Evolutionary conservation across 1,140 invertebrate species (phyloP).

Genomic region (Grapholita molesta): DNA sequence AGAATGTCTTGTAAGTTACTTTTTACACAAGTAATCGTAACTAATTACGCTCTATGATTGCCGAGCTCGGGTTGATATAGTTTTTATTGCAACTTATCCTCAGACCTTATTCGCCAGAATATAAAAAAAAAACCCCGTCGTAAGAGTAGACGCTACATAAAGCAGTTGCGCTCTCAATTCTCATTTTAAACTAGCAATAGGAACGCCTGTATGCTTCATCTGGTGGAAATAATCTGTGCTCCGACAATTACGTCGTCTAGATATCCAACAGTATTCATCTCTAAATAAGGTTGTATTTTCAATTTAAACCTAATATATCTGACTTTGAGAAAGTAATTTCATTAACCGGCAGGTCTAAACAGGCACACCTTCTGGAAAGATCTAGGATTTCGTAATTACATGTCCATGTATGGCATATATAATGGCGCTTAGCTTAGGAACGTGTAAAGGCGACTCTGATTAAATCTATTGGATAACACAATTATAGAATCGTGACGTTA

Average conservation of each 20-base stretch:
- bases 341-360: neutral
- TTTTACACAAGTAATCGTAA: no score
- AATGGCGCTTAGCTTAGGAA: neutral
- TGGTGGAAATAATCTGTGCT: no score
- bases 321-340: neutral
- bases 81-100: no score
- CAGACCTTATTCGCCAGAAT: no score
- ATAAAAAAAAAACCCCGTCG: no score
- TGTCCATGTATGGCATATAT: neutral
- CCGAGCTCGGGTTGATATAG: no score
- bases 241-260: neutral
- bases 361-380: neutral
- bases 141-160: no score
- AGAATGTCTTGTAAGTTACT: no score
- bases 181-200: no score
- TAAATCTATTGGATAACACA: neutral
- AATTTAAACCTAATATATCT: neutral
- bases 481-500: slow-evolving; percentile 9
- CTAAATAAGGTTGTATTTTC: neutral
- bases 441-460: neutral
- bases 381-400: slow-evolving; percentile 12
- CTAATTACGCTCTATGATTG: no score
- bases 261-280: neutral
- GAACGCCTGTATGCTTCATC: no score
- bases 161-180: no score